Evolutionary conservation across 2,113 vertebrate species (phyloP).

Genomic region (Pelvicachromis taeniatus): DNA sequence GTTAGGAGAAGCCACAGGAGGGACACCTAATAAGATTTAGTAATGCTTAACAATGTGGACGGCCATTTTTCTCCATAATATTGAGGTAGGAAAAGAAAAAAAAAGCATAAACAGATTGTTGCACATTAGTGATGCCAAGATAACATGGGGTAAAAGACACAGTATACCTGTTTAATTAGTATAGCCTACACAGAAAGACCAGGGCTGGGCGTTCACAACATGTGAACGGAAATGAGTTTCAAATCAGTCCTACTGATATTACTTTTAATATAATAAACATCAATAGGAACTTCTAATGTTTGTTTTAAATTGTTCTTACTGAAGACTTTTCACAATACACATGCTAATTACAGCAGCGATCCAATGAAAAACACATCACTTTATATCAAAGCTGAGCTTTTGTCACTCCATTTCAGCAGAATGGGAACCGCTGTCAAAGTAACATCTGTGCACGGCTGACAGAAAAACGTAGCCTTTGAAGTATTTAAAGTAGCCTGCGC

Average conservation of each 20-base stretch:
- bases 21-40: not conserved
- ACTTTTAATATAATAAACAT: not conserved
- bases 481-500: not conserved
- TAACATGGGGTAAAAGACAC: not conserved
- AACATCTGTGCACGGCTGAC: not conserved
- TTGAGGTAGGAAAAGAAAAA: not conserved
- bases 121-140: not conserved
- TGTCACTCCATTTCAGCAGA: not conserved
- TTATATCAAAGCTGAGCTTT: not conserved
- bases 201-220: not conserved
- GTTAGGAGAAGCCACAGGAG: not conserved
- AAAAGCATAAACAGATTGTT: not conserved
- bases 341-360: not conserved
- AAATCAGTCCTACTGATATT: not conserved
- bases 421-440: not conserved
- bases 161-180: not conserved
- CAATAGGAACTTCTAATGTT: not conserved
- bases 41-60: not conserved
- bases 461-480: not conserved
- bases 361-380: not conserved
- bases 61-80: not conserved
- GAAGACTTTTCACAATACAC: not conserved
- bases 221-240: not conserved
- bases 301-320: not conserved
- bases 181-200: not conserved